These are phyloP conservation scores for Drosophila prolongata DNA, from an alignment of 2,888 invertebrate species.

Conservation along the genomic window DNA sequence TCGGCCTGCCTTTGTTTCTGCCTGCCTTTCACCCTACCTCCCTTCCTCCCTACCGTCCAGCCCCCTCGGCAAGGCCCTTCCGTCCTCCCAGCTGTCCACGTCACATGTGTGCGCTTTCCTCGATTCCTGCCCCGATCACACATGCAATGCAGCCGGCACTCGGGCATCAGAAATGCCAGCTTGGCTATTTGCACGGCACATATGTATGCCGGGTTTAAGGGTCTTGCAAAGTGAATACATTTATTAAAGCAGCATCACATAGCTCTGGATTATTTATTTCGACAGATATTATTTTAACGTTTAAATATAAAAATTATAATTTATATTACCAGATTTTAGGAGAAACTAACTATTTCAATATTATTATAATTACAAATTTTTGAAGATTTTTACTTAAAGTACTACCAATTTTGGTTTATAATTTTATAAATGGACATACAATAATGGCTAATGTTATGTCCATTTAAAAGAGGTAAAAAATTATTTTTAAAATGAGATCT, in stretches of 20 bases:
- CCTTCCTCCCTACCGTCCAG: slow-evolving; percentile 26
- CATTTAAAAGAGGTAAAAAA: no score
- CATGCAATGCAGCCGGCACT: slow-evolving; percentile 69
- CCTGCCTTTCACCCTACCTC: slow-evolving; percentile 33
- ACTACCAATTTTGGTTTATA: no score
- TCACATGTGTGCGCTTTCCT: slow-evolving; percentile 40
- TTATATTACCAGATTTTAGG: no score
- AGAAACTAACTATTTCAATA: no score
- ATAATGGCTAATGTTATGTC: no score
- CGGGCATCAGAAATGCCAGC: slow-evolving; percentile 40
- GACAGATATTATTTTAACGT: no score
- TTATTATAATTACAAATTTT: no score
- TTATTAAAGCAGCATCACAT: not conserved
- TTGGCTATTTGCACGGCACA: slow-evolving; percentile 18
- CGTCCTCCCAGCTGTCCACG: slow-evolving; percentile 38
- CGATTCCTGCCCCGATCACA: slow-evolving; percentile 38
- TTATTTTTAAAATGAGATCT: no score
- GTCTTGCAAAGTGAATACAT: not conserved
- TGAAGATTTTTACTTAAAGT: no score
- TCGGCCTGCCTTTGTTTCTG: slow-evolving; percentile 38
- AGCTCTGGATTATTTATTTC: not conserved
- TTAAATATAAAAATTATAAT: no score
- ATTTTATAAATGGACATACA: no score
- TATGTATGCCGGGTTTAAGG: slow-evolving; percentile 10
- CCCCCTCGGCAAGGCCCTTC: slow-evolving; percentile 33